Conservation (phyloP, 2,888 invertebrate genomes). For the Scrobipalpa atriplicella region DNA sequence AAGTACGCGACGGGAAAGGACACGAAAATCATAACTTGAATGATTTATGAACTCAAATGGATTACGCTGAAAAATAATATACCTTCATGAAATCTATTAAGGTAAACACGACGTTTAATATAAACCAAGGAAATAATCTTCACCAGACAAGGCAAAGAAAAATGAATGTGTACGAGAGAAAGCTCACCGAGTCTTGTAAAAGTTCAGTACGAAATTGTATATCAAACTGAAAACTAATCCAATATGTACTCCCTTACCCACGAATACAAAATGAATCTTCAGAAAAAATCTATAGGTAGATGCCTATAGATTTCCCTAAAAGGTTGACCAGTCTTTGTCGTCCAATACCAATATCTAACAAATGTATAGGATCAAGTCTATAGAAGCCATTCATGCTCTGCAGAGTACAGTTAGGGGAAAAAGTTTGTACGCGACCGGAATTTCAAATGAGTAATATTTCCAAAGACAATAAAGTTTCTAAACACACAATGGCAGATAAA, state of each 20-base stretch:
- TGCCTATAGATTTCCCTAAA: slow-evolving; percentile 52
- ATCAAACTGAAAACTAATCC: too few relatives aligned
- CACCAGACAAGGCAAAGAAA: background rate
- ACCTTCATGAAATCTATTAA: slow-evolving; percentile 7
- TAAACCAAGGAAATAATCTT: background rate
- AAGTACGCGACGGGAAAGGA: background rate
- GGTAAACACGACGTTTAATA: slow-evolving; percentile 5
- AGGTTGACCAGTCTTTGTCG: slow-evolving; percentile 76
- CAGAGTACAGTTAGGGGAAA: slow-evolving; percentile 33
- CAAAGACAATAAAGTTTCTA: slow-evolving; percentile 25
- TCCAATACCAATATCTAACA: slow-evolving; percentile 72
- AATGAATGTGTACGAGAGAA: background rate
- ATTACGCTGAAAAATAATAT: slow-evolving; percentile 34
- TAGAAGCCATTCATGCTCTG: slow-evolving; percentile 60
- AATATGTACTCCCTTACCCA: background rate
- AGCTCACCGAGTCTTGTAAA: background rate
- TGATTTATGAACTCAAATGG: slow-evolving; percentile 11
- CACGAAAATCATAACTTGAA: background rate
- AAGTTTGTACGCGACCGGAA: slow-evolving; percentile 31
- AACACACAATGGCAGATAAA: slow-evolving; percentile 22
- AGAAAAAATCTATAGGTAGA: background rate
- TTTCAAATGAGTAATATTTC: slow-evolving; percentile 20
- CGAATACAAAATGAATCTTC: too few relatives aligned
- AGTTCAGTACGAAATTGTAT: too few relatives aligned
- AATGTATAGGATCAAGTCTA: slow-evolving; percentile 62